Percentiles rank a stretch among this genome's conserved stretches.
These are phyloP conservation scores for Hexactinellida sp. DNA, from an alignment of 37 sponge, comb jelly and placozoan species.

Conservation along the genomic window DNA sequence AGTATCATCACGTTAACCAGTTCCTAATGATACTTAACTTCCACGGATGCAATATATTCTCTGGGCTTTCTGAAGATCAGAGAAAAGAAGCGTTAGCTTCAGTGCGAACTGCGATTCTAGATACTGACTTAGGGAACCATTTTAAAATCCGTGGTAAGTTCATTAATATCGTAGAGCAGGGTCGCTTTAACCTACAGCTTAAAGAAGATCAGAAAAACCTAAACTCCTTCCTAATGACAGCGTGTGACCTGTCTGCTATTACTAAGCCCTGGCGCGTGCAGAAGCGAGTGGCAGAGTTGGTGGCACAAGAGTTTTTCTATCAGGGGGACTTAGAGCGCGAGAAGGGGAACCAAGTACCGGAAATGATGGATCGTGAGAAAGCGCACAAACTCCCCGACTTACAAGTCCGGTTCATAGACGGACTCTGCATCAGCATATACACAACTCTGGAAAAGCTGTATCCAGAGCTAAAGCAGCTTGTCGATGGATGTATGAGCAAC, in stretches of 20 bases:
- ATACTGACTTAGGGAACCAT: neutral
- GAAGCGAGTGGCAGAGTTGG: constrained; percentile 1
- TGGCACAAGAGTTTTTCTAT: constrained; percentile 4
- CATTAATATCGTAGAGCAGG: neutral
- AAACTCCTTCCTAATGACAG: neutral
- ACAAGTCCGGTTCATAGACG: neutral
- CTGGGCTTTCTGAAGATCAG: neutral
- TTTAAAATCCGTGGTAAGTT: neutral
- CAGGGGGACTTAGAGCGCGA: neutral
- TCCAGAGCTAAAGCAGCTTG: neutral
- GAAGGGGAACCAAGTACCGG: neutral
- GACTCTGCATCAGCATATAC: neutral
- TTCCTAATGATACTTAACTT: constrained; percentile 84
- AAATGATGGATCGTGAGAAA: constrained; percentile 8
- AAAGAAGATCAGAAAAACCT: neutral
- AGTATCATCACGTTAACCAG: constrained; percentile 40
- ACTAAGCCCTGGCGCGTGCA: neutral
- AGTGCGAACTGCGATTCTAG: neutral
- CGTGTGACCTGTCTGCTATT: neutral
- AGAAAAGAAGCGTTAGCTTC: neutral
- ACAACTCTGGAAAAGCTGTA: neutral
- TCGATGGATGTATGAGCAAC: neutral
- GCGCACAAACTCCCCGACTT: neutral
- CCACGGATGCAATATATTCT: constrained; percentile 25
- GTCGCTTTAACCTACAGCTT: neutral